These are phyloP conservation scores for Pseudococcus jackbeardsleyi DNA, from an alignment of 2,888 invertebrate species.

Conservation along the genomic window DNA sequence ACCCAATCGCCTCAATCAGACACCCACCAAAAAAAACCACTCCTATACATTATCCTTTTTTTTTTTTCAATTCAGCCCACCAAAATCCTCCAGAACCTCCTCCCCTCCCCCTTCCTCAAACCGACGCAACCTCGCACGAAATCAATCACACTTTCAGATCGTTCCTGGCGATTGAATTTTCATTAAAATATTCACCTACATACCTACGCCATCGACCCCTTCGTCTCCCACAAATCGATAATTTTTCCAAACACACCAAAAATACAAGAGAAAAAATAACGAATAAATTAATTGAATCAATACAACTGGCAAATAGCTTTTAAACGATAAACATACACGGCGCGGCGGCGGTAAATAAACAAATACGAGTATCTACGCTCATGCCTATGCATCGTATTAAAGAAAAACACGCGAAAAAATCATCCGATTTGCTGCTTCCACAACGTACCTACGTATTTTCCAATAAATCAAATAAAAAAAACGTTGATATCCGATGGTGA, in stretches of 20 bases:
- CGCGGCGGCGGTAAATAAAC: constrained; percentile 27
- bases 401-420: constrained; percentile 47
- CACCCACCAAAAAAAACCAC: no score
- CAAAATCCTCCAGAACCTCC: neutral
- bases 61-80: no score
- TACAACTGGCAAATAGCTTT: constrained; percentile 20
- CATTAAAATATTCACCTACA: constrained; percentile 22
- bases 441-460: neutral
- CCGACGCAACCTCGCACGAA: neutral
- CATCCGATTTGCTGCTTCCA: constrained; percentile 33
- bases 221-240: neutral
- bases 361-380: constrained; percentile 21
- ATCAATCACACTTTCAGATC: neutral
- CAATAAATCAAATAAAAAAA: constrained; percentile 28
- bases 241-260: neutral
- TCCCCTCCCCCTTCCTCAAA: no score
- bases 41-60: no score
- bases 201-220: neutral
- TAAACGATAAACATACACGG: constrained; percentile 17
- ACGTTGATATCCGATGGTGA: neutral
- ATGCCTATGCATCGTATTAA: constrained; percentile 38
- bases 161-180: neutral
- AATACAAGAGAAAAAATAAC: neutral
- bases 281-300: constrained; percentile 33
- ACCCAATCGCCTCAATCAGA: no score